Evolutionary conservation across 2,888 invertebrate species (phyloP).

Genomic region (Strigamia transsilvanica): DNA sequence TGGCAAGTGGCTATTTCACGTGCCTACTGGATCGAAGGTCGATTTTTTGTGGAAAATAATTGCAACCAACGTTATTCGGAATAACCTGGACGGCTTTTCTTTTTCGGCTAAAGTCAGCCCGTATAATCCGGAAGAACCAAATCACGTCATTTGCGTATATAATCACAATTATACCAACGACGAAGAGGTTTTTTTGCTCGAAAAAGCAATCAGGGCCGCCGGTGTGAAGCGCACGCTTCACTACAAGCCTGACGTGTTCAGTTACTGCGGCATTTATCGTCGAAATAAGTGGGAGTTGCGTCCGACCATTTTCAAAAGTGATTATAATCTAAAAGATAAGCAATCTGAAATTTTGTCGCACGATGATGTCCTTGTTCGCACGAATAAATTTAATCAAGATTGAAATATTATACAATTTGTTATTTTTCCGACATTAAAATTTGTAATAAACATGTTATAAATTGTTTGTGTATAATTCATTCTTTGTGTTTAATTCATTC

Average conservation of each 20-base stretch:
- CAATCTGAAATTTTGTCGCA: neutral
- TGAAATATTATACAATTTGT: neutral
- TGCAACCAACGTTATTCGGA: slow-evolving; percentile 17
- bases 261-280: slow-evolving; percentile 34
- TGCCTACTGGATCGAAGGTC: slow-evolving; percentile 23
- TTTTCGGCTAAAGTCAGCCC: slow-evolving; percentile 37
- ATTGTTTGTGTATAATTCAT: neutral
- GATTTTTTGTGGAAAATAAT: slow-evolving; percentile 35
- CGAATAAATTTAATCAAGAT: neutral
- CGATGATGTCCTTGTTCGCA: neutral
- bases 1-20: slow-evolving; percentile 43
- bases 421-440: neutral
- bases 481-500: neutral
- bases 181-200: slow-evolving; percentile 10
- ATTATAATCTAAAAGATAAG: slow-evolving; percentile 7
- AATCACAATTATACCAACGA: slow-evolving; percentile 41
- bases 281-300: slow-evolving; percentile 23
- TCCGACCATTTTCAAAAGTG: slow-evolving; percentile 12
- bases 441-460: neutral
- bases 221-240: neutral
- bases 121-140: neutral
- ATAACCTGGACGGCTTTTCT: neutral
- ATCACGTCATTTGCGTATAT: slow-evolving; percentile 13
- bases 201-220: slow-evolving; percentile 7
- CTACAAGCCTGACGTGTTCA: slow-evolving; percentile 50